A percentile compares a stretch with the other conserved stretches of the same genome.
Conservation (phyloP, 23 tunicate genomes). For the Ascidia mentula region DNA sequence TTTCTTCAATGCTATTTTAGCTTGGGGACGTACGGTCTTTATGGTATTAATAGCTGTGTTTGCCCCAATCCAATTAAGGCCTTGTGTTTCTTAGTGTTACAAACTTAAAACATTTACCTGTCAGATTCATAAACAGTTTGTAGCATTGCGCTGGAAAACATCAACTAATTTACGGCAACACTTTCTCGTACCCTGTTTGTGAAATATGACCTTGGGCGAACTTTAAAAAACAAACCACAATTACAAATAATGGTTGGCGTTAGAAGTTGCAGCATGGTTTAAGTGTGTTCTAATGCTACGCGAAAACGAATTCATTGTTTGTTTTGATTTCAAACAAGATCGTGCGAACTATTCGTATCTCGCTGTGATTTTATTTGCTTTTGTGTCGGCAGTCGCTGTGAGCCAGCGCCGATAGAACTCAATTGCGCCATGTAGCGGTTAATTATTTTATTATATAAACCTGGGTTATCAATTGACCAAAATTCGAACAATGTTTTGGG, state of each 20-base stretch:
- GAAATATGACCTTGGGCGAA: not conserved
- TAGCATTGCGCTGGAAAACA: no score
- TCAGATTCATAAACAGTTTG: no score
- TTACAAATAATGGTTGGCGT: not conserved
- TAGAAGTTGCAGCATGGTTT: not conserved
- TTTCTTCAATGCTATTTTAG: no score
- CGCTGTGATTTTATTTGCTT: constrained; percentile 1
- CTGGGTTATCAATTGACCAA: no score
- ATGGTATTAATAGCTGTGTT: no score
- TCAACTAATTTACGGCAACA: no score
- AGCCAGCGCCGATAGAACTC: not conserved
- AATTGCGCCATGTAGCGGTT: constrained; percentile 1
- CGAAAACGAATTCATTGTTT: not conserved
- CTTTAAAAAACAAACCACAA: not conserved
- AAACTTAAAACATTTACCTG: no score
- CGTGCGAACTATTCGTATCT: not conserved
- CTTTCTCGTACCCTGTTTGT: not conserved
- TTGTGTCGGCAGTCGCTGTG: not conserved
- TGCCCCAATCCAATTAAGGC: no score
- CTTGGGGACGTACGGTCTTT: no score
- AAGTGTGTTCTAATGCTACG: not conserved
- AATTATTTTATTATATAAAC: no score
- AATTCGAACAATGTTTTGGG: no score
- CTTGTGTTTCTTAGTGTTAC: no score
- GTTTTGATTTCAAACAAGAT: constrained; percentile 6